Percentiles rank a stretch among this genome's conserved stretches.
Conservation (phyloP, 2,113 vertebrate genomes). For the Pholis gunnellus region DNA sequence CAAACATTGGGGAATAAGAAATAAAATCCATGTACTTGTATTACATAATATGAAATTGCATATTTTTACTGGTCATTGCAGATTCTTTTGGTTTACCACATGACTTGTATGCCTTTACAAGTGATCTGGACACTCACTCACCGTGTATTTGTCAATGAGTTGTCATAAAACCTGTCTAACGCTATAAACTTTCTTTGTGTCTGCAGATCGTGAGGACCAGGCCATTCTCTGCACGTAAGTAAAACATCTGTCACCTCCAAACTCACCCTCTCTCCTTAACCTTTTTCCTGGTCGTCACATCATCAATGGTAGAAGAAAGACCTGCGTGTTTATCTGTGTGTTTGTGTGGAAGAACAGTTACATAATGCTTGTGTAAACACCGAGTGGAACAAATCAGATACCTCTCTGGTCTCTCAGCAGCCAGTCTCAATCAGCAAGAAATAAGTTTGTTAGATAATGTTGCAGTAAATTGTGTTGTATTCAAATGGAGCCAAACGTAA, state of each 20-base stretch:
- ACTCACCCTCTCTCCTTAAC: conserved; percentile 23
- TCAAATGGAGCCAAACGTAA: conserved; percentile 24
- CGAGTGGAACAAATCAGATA: conserved; percentile 32
- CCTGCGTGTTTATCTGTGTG: conserved; percentile 5
- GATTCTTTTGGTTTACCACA: conserved; percentile 5
- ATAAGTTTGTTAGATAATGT: not conserved
- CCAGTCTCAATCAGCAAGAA: conserved; percentile 1
- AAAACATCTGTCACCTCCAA: conserved; percentile 23
- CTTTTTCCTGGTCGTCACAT: conserved; percentile 24
- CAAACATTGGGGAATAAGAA: not conserved
- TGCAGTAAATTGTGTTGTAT: conserved; percentile 23
- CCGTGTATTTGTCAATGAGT: conserved; percentile 15
- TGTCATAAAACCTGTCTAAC: not conserved
- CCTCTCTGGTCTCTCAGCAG: conserved; percentile 8
- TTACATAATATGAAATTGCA: not conserved
- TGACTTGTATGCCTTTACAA: not conserved
- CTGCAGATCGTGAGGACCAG: conserved; percentile 97
- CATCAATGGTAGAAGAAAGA: not conserved
- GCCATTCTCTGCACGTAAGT: conserved; percentile 99
- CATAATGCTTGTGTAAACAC: conserved; percentile 60
- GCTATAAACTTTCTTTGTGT: conserved; percentile 36
- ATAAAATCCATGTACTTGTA: not conserved
- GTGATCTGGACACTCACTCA: not conserved
- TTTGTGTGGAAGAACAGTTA: conserved; percentile 43
- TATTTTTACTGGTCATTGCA: conserved; percentile 13